Evolutionary conservation across 2,113 vertebrate species (phyloP).

Genomic region (Hippocampus barbouri): DNA sequence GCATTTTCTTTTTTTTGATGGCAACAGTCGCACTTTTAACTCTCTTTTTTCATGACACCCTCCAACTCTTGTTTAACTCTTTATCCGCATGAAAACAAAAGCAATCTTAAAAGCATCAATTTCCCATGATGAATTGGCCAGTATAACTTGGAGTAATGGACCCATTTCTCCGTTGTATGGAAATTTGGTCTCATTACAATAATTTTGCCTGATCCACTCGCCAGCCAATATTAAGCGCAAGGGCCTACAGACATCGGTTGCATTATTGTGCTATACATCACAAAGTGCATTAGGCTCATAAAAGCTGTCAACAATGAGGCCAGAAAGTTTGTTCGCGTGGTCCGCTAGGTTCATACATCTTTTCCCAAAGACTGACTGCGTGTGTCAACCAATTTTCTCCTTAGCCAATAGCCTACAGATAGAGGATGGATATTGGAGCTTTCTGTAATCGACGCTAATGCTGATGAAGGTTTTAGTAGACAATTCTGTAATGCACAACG

Average conservation of each 20-base stretch:
- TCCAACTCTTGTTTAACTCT: constrained; percentile 69
- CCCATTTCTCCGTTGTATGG: constrained; percentile 81
- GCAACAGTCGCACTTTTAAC: too few relatives aligned
- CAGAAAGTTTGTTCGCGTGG: constrained; percentile 69
- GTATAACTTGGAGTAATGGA: constrained; percentile 81
- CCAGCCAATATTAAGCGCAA: constrained; percentile 77
- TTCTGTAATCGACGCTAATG: constrained; percentile 40
- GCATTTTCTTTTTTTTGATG: too few relatives aligned
- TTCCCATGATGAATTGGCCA: constrained; percentile 73
- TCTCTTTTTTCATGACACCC: constrained; percentile 32
- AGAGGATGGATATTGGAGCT: constrained; percentile 26
- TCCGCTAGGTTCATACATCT: constrained; percentile 70
- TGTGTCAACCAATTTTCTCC: constrained; percentile 59
- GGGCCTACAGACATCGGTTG: constrained; percentile 74
- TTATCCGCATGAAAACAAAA: constrained; percentile 74
- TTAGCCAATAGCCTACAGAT: constrained; percentile 31
- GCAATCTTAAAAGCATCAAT: constrained; percentile 72
- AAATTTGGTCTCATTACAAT: constrained; percentile 82
- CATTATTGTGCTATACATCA: constrained; percentile 83
- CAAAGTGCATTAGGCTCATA: constrained; percentile 78
- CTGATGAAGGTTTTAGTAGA: constrained; percentile 24
- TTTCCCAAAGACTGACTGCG: constrained; percentile 56
- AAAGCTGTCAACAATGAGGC: constrained; percentile 77
- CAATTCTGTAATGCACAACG: constrained; percentile 26
- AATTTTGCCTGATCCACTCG: constrained; percentile 78